Conservation (phyloP, 2,888 invertebrate species). For the Platerodrilus igneus region DNA sequence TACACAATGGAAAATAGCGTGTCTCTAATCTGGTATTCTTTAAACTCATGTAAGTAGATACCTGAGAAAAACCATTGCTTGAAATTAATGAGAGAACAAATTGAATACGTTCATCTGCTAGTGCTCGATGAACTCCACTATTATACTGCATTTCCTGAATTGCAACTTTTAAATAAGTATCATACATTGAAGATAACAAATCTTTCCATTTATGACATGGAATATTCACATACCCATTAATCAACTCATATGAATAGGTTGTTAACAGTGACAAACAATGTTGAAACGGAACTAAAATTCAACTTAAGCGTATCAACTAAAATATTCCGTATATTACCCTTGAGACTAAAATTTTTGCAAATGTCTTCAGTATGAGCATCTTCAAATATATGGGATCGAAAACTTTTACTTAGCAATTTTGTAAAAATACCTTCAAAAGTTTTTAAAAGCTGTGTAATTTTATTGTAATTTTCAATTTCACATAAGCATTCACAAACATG, state of each 20-base stretch:
- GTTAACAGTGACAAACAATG: conserved; percentile 54
- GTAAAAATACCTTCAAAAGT: conserved; percentile 8
- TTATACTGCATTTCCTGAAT: conserved; percentile 40
- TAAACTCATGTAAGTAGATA: conserved; percentile 27
- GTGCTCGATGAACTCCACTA: conserved; percentile 39
- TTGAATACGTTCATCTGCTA: conserved; percentile 42
- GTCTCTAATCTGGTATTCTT: conserved; percentile 48
- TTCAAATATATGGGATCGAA: conserved; percentile 12
- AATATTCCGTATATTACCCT: too few relatives aligned
- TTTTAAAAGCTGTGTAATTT: conserved; percentile 8
- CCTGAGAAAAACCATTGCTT: conserved; percentile 21
- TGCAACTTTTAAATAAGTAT: conserved; percentile 45
- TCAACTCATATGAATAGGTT: conserved; percentile 51
- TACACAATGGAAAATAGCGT: conserved; percentile 59
- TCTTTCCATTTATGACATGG: conserved; percentile 57
- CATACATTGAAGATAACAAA: conserved; percentile 50
- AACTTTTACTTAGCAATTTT: conserved; percentile 18
- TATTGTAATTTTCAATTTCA: conserved; percentile 12
- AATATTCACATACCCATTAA: conserved; percentile 51
- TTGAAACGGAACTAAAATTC: conserved; percentile 52
- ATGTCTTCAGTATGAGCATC: conserved; percentile 9
- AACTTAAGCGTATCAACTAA: too few relatives aligned
- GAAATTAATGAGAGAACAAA: conserved; percentile 37
- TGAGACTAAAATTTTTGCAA: conserved; percentile 11
- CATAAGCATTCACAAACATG: conserved; percentile 23